Conservation (phyloP, 2,888 invertebrate genomes). For the Lepidochitona cinerea region DNA sequence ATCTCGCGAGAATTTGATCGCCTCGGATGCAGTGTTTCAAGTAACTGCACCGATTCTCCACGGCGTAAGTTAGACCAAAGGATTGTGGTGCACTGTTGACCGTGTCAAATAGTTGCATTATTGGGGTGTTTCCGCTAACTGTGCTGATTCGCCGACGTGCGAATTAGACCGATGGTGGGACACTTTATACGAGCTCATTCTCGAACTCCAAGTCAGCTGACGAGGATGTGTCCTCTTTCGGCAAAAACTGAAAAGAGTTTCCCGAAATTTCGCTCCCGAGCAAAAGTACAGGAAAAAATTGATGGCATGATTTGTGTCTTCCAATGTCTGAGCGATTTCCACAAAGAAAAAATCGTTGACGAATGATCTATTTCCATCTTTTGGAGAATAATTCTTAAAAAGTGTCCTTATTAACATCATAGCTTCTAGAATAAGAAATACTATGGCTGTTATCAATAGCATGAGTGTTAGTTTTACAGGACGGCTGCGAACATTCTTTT, state of each 20-base stretch:
- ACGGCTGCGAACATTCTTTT: not conserved
- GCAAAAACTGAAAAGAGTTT: not conserved
- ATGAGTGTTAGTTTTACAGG: not conserved
- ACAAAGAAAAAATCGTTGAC: not conserved
- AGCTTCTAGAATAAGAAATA: not conserved
- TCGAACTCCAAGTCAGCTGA: not conserved
- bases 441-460: not conserved
- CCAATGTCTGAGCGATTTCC: not conserved
- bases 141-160: not conserved
- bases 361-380: not conserved
- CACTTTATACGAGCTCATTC: not conserved
- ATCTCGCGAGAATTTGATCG: too few species aligned
- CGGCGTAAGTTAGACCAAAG: too few species aligned
- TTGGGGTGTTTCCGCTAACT: too few species aligned
- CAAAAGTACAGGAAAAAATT: slow-evolving; percentile 1
- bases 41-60: too few species aligned
- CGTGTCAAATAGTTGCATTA: too few species aligned
- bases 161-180: not conserved
- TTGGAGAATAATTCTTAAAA: not conserved
- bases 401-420: not conserved
- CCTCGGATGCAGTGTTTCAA: too few species aligned
- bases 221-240: not conserved
- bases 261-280: not conserved
- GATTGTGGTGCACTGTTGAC: too few species aligned
- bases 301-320: not conserved